Evolutionary conservation across 2,888 invertebrate species (phyloP).

Genomic region (Morpho helenor): DNA sequence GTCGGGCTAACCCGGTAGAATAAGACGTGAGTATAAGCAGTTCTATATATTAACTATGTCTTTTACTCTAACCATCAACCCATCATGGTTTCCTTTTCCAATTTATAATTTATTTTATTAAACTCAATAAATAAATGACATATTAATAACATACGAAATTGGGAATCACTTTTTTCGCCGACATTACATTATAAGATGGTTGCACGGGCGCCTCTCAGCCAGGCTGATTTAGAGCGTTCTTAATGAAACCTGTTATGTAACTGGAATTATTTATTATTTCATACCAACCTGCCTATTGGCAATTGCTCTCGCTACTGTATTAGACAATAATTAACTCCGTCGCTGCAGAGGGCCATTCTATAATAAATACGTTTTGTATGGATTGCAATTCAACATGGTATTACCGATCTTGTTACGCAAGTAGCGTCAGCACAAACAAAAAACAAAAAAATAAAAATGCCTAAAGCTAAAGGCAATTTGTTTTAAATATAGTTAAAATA

Average conservation of each 20-base stretch:
- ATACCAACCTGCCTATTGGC: slow-evolving; percentile 54
- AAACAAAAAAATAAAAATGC: too few species aligned
- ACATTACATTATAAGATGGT: slow-evolving; percentile 44
- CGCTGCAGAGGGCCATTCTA: slow-evolving; percentile 30
- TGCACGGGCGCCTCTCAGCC: slow-evolving; percentile 64
- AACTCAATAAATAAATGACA: too few species aligned
- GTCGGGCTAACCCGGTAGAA: too few species aligned
- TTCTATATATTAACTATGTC: too few species aligned
- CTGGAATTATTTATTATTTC: slow-evolving; percentile 76
- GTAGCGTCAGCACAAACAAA: background rate
- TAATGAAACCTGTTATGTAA: slow-evolving; percentile 77
- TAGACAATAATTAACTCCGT: slow-evolving; percentile 67
- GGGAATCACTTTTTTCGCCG: slow-evolving; percentile 33
- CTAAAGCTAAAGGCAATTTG: too few species aligned
- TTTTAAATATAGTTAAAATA: too few species aligned
- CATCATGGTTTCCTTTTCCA: too few species aligned
- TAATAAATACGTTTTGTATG: slow-evolving; percentile 8
- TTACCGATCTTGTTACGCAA: background rate
- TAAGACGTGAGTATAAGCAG: too few species aligned
- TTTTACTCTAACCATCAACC: too few species aligned
- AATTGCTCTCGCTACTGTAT: slow-evolving; percentile 63
- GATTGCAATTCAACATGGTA: background rate
- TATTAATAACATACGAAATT: too few species aligned
- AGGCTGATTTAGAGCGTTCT: slow-evolving; percentile 72
- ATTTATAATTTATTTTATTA: too few species aligned